A percentile compares a stretch with the other conserved stretches of the same genome.
phyloP scores from a whole-genome alignment of 2,113 vertebrate genomes.

The Paedocypris sp. region DNA sequence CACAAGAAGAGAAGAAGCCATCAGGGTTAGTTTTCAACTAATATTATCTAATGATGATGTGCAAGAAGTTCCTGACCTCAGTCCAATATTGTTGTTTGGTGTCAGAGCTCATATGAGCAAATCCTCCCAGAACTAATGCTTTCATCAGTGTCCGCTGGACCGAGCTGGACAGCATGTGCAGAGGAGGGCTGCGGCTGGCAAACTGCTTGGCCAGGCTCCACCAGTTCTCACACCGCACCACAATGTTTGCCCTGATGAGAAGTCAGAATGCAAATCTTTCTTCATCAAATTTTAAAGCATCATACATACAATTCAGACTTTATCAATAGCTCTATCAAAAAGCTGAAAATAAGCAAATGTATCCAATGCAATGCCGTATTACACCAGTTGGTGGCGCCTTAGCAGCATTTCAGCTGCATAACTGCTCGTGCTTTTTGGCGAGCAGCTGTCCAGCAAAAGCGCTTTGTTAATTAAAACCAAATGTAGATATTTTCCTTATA shows the following conservation, averaged over 20 bases:
- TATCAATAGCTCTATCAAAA: too few relatives aligned
- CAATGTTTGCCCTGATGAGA: constrained; percentile 91
- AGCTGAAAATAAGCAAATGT: too few relatives aligned
- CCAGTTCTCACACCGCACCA: constrained; percentile 97
- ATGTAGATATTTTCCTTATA: neutral
- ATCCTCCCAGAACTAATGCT: constrained; percentile 90
- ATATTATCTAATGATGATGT: too few relatives aligned
- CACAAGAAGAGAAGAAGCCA: neutral
- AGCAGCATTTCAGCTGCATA: neutral
- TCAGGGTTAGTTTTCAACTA: too few relatives aligned
- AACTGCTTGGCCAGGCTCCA: constrained; percentile 98
- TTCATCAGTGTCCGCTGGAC: constrained; percentile 96
- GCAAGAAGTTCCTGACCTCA: constrained; percentile 76
- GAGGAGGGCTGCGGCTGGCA: constrained; percentile 84
- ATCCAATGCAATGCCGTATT: neutral
- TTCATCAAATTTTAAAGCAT: too few relatives aligned
- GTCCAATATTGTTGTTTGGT: constrained; percentile 98
- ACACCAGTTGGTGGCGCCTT: constrained; percentile 16
- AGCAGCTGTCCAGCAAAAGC: neutral
- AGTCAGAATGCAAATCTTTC: too few relatives aligned
- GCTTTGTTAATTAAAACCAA: neutral
- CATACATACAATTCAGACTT: too few relatives aligned
- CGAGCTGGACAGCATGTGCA: constrained; percentile 87
- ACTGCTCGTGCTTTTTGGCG: neutral
- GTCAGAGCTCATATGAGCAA: constrained; percentile 96